Percentiles rank a stretch among this genome's conserved stretches.
These are phyloP conservation scores for Naso thynnoides DNA, from an alignment of 2,797 vertebrate species.

Conservation along the genomic window DNA sequence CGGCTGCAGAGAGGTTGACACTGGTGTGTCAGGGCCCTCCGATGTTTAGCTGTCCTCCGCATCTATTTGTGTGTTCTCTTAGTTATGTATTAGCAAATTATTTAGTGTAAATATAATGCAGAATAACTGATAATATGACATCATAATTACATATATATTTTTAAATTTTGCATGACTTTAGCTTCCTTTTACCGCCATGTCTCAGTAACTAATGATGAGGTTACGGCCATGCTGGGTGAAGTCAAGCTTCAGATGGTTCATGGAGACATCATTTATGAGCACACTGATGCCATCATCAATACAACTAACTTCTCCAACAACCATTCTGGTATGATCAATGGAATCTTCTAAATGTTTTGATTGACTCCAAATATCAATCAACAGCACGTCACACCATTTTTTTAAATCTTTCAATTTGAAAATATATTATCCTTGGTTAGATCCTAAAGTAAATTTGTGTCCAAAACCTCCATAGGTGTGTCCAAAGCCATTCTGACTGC, in stretches of 20 bases:
- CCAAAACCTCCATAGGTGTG: constrained; percentile 59
- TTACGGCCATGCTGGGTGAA: constrained; percentile 64
- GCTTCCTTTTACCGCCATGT: constrained; percentile 69
- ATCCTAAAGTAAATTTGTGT: background rate
- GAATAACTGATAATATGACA: too few species aligned
- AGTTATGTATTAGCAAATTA: background rate
- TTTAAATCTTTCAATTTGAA: too few species aligned
- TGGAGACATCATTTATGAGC: constrained; percentile 69
- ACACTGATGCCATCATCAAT: constrained; percentile 75
- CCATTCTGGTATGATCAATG: constrained; percentile 41
- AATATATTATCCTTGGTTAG: background rate
- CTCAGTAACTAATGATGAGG: constrained; percentile 37
- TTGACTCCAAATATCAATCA: background rate
- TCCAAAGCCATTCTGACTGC: constrained; percentile 72
- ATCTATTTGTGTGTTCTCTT: background rate
- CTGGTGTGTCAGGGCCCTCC: too few species aligned
- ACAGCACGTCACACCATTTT: background rate
- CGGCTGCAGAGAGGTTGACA: too few species aligned
- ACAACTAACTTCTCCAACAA: constrained; percentile 65
- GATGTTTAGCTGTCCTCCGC: too few species aligned
- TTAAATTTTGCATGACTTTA: constrained; percentile 12
- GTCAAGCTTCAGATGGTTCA: constrained; percentile 67
- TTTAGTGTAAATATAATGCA: background rate
- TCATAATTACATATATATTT: too few species aligned
- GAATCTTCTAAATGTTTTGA: background rate